These are phyloP conservation scores for Cylas formicarius DNA, from an alignment of 1,140 invertebrate species.

Conservation along the genomic window DNA sequence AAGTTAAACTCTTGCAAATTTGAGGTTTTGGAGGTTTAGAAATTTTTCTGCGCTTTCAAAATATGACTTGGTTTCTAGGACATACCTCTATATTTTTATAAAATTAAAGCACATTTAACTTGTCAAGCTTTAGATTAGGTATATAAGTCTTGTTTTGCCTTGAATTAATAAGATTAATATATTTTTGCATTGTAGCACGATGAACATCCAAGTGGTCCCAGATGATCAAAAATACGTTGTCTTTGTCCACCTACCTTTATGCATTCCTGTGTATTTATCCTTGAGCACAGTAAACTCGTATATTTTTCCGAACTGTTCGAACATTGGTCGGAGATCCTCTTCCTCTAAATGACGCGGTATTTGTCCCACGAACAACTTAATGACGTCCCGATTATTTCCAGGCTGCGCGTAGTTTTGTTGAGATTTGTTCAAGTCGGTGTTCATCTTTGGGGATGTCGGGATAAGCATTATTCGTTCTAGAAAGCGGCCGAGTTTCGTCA, in stretches of 20 bases:
- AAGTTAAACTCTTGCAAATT: too few relatives aligned
- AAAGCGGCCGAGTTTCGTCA: not conserved
- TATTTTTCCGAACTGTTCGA: slow-evolving; percentile 87
- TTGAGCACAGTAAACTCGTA: slow-evolving; percentile 90
- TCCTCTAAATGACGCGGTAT: slow-evolving; percentile 87
- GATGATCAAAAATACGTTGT: too few relatives aligned
- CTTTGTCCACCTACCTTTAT: slow-evolving; percentile 63
- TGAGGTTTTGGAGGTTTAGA: too few relatives aligned
- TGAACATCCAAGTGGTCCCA: too few relatives aligned
- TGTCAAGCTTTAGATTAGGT: too few relatives aligned
- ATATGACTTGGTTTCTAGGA: too few relatives aligned
- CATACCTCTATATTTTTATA: too few relatives aligned
- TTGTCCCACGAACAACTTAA: slow-evolving; percentile 89
- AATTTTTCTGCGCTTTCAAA: too few relatives aligned
- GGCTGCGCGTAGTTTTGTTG: slow-evolving; percentile 9
- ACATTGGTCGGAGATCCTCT: slow-evolving; percentile 80
- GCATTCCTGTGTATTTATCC: slow-evolving; percentile 88
- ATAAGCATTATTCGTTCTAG: slow-evolving; percentile 34
- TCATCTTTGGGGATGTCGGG: slow-evolving; percentile 31
- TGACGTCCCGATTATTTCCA: slow-evolving; percentile 47
- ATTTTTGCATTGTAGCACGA: too few relatives aligned
- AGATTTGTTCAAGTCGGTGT: slow-evolving; percentile 10
- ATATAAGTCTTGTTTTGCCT: too few relatives aligned
- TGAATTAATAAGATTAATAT: too few relatives aligned
- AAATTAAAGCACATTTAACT: too few relatives aligned